Conservation (phyloP, 92 coral and sea anemone species). For the Galaxea fascicularis region DNA sequence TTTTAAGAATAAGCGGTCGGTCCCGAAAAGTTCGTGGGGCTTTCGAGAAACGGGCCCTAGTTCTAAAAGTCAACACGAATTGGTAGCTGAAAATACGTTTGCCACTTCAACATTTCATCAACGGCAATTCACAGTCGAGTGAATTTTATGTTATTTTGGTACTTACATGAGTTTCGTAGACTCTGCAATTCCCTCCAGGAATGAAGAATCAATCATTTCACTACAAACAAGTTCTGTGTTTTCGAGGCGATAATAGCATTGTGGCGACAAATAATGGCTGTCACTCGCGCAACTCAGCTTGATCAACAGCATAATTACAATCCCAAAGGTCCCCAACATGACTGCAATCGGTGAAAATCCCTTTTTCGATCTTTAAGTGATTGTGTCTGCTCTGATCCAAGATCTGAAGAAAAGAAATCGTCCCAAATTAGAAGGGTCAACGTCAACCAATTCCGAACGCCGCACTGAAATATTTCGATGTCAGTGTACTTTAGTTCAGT, state of each 20-base stretch:
- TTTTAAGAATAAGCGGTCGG: too few species aligned
- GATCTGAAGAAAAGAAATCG: conserved; percentile 11
- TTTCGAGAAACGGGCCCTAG: too few species aligned
- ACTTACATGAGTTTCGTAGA: conserved; percentile 34
- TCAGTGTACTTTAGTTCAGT: neutral
- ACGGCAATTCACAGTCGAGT: neutral
- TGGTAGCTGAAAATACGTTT: too few species aligned
- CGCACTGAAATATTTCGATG: neutral
- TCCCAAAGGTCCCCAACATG: neutral
- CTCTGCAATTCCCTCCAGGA: conserved; percentile 10
- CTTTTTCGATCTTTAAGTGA: neutral
- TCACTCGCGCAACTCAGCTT: neutral
- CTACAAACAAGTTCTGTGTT: conserved; percentile 15
- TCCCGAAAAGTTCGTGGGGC: too few species aligned
- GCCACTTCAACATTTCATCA: neutral
- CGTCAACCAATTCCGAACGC: too few species aligned
- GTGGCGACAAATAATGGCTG: neutral
- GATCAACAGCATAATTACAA: neutral
- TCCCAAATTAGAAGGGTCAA: neutral
- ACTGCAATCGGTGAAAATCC: neutral
- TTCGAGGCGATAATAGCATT: conserved; percentile 12
- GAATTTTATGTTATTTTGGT: neutral
- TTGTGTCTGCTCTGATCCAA: neutral
- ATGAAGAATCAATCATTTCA: conserved; percentile 13
- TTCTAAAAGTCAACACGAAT: neutral